Evolutionary conservation across 1,140 invertebrate genomes (phyloP), one percentile per base, ranked within the genome.

Genomic region (Tenebrio molitor): DNA sequence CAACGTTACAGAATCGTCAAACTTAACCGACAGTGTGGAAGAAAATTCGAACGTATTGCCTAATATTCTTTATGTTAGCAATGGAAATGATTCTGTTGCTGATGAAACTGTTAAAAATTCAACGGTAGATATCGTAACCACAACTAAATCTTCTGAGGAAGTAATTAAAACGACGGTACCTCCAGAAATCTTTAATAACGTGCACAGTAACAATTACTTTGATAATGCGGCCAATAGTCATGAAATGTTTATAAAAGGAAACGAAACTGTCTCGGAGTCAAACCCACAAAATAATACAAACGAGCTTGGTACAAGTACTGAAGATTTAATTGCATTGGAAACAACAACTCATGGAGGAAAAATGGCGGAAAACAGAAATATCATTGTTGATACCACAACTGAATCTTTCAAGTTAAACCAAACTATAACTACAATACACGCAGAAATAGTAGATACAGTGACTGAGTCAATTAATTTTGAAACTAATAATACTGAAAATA

Each of bases 281-380:
- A 44, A 66, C 5, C 25, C 3, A 29, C 6, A 39, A 12, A 39
- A 39, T 39, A 29, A 14, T 29, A 7, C 16, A 5, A 14, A 65
- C 10, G 33, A 23, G 1, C 16, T 50, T 7, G 50, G 46, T 58
- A 76, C 74, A 12, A 81, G 78, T 46, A 81, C 78, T 12, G 80
- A 82, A 74, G 81, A 82, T 64, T 72, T 82, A 33, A 76, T 82
- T 16, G 79, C 81, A 1, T 71, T 81, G 71, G 81, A 81, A 75
- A 79, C 81, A 6, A 83, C 81, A 5, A 83, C 80, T 1, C 74
- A 76, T 69, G 69, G 73, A 15, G 8, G 72, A 25, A 79, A 76
- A 53, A 21, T 46, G n/a, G 29, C 65, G 36, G 50, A 39, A 25
- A 67, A 69, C 19, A n/a, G 23, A 33, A 58, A 14, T 15, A 15